These are phyloP conservation scores for Dipodomys merriami DNA, from an alignment of 2,113 vertebrate genomes.

Conservation along the genomic window DNA sequence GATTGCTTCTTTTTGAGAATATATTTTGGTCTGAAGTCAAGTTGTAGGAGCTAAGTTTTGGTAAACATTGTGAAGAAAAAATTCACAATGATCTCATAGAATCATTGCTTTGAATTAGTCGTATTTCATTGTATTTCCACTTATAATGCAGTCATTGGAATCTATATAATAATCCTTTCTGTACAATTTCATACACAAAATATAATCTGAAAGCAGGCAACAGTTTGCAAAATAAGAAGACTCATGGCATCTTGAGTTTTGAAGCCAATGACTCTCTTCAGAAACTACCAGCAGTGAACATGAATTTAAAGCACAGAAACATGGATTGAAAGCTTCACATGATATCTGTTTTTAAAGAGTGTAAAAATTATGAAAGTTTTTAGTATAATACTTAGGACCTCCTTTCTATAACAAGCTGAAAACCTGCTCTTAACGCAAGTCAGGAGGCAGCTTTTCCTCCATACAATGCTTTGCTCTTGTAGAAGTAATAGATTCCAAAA, in stretches of 20 bases:
- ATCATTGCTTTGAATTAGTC: background rate
- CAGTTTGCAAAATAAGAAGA: background rate
- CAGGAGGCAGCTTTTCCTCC: background rate
- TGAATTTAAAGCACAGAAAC: background rate
- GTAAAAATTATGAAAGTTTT: background rate
- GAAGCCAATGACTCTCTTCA: background rate
- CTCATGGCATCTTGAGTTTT: background rate
- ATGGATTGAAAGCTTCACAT: background rate
- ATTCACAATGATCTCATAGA: background rate
- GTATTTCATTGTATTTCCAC: background rate
- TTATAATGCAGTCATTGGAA: background rate
- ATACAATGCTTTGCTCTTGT: no score
- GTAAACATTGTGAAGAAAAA: background rate
- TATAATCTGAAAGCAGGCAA: background rate
- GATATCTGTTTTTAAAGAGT: background rate
- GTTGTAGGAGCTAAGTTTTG: accelerated
- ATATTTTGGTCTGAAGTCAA: background rate
- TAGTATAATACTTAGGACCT: no score
- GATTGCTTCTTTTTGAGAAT: background rate
- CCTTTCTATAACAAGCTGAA: background rate
- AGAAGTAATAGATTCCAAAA: background rate
- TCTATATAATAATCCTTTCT: background rate
- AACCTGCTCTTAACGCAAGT: background rate
- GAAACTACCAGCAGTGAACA: background rate
- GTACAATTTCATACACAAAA: background rate